Evolutionary conservation across 2,888 invertebrate genomes (phyloP).

Genomic region (Nymphalis polychloros): DNA sequence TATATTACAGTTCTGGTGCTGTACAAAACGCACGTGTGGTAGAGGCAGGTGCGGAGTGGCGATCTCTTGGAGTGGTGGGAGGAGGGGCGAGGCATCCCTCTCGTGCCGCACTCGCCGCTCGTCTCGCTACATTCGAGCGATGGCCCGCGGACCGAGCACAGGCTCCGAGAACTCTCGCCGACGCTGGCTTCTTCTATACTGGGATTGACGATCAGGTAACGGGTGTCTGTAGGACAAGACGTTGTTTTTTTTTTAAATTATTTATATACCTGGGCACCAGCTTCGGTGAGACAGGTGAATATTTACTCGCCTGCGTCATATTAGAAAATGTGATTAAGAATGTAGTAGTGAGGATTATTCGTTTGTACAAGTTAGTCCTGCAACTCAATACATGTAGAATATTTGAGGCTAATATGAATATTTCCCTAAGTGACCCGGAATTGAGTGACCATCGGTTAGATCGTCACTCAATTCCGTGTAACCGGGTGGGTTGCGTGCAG

Average conservation of each 20-base stretch:
- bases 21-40: conserved; percentile 67
- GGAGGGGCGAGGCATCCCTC: conserved; percentile 82
- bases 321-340: no score
- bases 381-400: no score
- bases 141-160: conserved; percentile 91
- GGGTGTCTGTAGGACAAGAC: not conserved
- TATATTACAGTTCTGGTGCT: conserved; percentile 58
- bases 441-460: no score
- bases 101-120: conserved; percentile 84
- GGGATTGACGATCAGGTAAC: conserved; percentile 85
- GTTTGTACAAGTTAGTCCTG: no score
- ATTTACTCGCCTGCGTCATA: no score
- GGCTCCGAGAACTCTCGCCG: conserved; percentile 88
- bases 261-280: no score
- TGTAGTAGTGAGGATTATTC: no score
- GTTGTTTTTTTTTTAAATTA: no score
- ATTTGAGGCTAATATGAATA: no score
- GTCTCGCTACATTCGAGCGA: conserved; percentile 85
- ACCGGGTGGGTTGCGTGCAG: conserved; percentile 45
- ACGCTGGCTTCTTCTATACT: conserved; percentile 94
- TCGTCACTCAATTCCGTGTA: no score
- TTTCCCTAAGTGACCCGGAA: no score
- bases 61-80: conserved; percentile 67
- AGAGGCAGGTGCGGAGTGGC: conserved; percentile 62
- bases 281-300: no score